Evolutionary conservation across 2,888 invertebrate species (phyloP).

Genomic region (Drosophila mettleri): DNA sequence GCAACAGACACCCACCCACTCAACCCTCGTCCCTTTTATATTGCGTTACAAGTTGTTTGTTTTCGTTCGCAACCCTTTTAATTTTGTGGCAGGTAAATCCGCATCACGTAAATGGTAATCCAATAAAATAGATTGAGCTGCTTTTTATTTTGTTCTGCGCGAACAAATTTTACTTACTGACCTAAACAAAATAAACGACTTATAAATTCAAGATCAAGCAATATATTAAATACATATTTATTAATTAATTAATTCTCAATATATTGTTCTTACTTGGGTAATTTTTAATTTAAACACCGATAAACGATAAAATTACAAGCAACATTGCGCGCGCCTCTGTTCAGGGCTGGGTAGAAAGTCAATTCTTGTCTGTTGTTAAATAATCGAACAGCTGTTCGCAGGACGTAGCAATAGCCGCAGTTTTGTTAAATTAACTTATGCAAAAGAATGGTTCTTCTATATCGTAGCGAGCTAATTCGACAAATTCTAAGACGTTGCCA

Average conservation of each 20-base stretch:
- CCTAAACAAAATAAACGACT: not conserved
- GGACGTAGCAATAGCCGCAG: not conserved
- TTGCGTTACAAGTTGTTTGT: conserved; percentile 54
- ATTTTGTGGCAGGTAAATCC: conserved; percentile 52
- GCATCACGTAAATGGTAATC: conserved; percentile 33
- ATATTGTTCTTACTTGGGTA: too few relatives aligned
- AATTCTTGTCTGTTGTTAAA: conserved; percentile 14
- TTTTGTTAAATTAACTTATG: not conserved
- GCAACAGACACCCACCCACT: not conserved
- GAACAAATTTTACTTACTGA: not conserved
- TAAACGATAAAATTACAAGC: conserved; percentile 27
- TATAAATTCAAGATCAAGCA: not conserved
- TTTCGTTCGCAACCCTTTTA: conserved; percentile 51
- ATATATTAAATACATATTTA: not conserved
- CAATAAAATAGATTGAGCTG: conserved; percentile 35
- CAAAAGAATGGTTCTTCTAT: conserved; percentile 43
- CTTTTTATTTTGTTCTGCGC: conserved; percentile 16
- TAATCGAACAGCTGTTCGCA: conserved; percentile 35
- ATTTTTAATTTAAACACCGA: conserved; percentile 7
- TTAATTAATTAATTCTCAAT: not conserved
- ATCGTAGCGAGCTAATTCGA: conserved; percentile 31
- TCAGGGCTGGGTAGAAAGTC: conserved; percentile 30
- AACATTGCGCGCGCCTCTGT: conserved; percentile 18
- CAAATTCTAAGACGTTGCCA: conserved; percentile 58
- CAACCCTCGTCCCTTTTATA: conserved; percentile 35